These are phyloP conservation scores for Colletes latitarsis DNA, from an alignment of 1,140 invertebrate genomes.

Conservation along the genomic window DNA sequence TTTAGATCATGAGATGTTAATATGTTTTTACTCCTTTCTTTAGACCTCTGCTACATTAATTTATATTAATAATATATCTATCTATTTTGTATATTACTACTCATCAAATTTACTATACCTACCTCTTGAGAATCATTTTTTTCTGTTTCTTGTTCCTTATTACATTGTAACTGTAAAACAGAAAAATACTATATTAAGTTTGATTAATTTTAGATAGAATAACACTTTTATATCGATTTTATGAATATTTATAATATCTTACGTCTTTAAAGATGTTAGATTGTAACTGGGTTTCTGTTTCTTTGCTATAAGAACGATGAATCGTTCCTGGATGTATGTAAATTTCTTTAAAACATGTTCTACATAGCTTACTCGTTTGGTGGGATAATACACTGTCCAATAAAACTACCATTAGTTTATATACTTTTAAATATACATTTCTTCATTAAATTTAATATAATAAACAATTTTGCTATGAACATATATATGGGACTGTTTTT, in stretches of 20 bases:
- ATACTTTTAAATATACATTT: background rate
- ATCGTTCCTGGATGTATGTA: background rate
- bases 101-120: background rate
- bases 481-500: background rate
- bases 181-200: background rate
- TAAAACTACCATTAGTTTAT: background rate
- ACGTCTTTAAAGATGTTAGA: background rate
- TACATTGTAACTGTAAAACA: background rate
- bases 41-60: background rate
- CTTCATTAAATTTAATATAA: background rate
- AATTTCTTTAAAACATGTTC: background rate
- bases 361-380: background rate
- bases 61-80: background rate
- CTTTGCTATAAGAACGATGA: background rate
- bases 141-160: background rate
- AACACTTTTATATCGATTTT: background rate
- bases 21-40: accelerated
- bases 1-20: background rate
- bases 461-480: background rate
- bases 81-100: background rate
- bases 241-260: background rate
- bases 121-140: background rate
- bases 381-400: background rate
- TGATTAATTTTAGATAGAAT: too few species aligned
- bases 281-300: background rate